These are phyloP conservation scores for Ischnura elegans DNA, from an alignment of 2,888 invertebrate genomes.

Conservation along the genomic window DNA sequence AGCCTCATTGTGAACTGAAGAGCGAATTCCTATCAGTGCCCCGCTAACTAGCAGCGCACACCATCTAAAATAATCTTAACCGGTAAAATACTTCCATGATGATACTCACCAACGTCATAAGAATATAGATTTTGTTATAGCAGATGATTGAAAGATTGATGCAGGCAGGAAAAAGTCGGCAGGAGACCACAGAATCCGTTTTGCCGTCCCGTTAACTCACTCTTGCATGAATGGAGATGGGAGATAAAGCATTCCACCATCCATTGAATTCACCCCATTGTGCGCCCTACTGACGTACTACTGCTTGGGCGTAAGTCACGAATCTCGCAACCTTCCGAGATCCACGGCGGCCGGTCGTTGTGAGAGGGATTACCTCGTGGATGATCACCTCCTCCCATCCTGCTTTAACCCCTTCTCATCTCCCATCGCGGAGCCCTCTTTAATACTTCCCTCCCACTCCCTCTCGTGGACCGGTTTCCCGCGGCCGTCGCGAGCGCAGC, in stretches of 20 bases:
- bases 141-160: too few relatives aligned
- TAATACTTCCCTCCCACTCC: neutral
- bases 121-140: too few relatives aligned
- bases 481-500: neutral
- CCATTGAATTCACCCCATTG: neutral
- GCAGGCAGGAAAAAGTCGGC: neutral
- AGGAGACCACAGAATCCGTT: neutral
- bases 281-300: neutral
- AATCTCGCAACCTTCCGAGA: neutral
- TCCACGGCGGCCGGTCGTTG: neutral
- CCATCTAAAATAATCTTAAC: too few relatives aligned
- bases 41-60: too few relatives aligned
- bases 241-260: conserved; percentile 1
- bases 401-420: neutral
- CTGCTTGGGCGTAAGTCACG: neutral
- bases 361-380: neutral
- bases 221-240: conserved; percentile 8
- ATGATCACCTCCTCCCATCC: neutral
- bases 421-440: neutral
- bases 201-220: neutral
- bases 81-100: too few relatives aligned
- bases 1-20: too few relatives aligned
- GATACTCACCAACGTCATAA: too few relatives aligned
- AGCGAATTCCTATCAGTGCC: too few relatives aligned
- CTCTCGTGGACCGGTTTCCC: neutral